Evolutionary conservation across 1,140 invertebrate species (phyloP).

Genomic region (Paraescarpia echinospica): DNA sequence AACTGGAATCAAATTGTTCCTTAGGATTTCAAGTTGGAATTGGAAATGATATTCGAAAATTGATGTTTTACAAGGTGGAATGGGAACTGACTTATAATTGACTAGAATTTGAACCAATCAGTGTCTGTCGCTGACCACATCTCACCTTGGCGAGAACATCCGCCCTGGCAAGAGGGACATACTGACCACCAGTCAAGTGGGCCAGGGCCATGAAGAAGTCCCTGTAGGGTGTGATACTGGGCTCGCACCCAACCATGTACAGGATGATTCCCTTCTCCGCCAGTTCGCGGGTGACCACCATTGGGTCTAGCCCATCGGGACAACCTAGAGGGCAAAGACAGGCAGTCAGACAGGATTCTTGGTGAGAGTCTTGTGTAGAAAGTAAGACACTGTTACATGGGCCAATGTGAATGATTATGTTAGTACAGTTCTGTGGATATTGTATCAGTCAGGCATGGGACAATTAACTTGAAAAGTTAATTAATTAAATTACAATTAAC

Average conservation of each 20-base stretch:
- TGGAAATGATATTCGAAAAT: too few relatives aligned
- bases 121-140: not conserved
- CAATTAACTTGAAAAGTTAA: too few relatives aligned
- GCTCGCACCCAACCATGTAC: conserved; percentile 48
- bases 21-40: too few relatives aligned
- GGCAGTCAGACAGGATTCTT: not conserved
- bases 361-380: too few relatives aligned
- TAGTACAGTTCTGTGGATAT: too few relatives aligned
- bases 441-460: too few relatives aligned
- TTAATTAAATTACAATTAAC: too few relatives aligned
- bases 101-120: not conserved
- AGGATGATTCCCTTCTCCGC: conserved; percentile 47
- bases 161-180: conserved; percentile 43
- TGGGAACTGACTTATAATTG: too few relatives aligned
- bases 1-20: too few relatives aligned
- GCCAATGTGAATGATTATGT: too few relatives aligned
- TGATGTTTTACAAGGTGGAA: too few relatives aligned
- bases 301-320: conserved; percentile 43
- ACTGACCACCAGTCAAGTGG: conserved; percentile 49
- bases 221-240: conserved; percentile 43
- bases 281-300: conserved; percentile 37
- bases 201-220: conserved; percentile 51
- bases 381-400: too few relatives aligned
- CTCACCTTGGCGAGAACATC: conserved; percentile 38
- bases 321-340: conserved; percentile 33